A percentile compares a stretch with the other conserved stretches of the same genome.
These are phyloP conservation scores for human DNA, from an alignment of 2,113 vertebrate genomes.

Conservation along the genomic window DNA sequence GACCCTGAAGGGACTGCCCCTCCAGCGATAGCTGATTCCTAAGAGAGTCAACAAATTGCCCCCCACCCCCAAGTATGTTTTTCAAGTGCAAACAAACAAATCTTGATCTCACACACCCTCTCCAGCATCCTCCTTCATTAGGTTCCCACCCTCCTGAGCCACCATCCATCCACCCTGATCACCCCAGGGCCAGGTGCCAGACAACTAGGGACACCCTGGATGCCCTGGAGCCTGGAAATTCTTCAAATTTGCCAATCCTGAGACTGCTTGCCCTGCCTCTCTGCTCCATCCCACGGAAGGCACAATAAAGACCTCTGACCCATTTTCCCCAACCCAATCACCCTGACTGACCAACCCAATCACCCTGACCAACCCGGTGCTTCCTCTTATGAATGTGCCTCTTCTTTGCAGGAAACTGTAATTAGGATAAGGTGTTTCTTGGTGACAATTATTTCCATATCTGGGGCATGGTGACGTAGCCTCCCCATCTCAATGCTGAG, in stretches of 20 bases:
- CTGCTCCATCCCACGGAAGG: neutral
- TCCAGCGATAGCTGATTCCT: neutral
- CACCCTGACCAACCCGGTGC: rapidly evolving
- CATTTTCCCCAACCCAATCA: neutral
- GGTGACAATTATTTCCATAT: neutral
- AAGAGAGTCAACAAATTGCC: neutral
- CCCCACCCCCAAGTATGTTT: neutral
- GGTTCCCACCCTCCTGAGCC: neutral
- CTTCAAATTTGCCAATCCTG: neutral
- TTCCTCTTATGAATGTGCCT: neutral
- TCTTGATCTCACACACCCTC: too few relatives aligned
- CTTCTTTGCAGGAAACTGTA: neutral
- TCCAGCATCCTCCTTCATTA: neutral
- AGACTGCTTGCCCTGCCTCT: neutral
- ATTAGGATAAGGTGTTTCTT: neutral
- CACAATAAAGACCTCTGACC: neutral
- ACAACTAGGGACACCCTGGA: neutral
- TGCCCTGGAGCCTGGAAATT: neutral
- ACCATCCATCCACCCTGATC: neutral
- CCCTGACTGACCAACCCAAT: neutral
- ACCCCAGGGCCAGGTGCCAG: neutral
- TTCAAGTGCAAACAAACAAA: neutral
- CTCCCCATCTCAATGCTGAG: too few relatives aligned
- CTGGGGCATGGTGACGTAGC: rapidly evolving
- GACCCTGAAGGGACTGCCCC: neutral